phyloP scores from a whole-genome alignment of 35 echinoderm and acorn worm genomes.

The Apostichopus parvimensis region DNA sequence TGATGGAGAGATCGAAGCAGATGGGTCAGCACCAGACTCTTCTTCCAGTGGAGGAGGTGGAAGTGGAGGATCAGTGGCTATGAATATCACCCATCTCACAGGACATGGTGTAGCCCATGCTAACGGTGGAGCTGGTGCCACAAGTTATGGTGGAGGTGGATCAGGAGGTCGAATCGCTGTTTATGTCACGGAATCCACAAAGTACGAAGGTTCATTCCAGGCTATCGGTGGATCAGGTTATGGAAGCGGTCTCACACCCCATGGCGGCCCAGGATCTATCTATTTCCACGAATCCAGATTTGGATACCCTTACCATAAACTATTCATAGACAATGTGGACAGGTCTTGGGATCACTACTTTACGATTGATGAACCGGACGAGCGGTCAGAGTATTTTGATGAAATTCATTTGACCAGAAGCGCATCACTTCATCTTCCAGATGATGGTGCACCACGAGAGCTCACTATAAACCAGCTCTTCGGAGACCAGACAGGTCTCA shows the following conservation, averaged over 20 bases:
- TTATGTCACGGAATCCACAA: slow-evolving; percentile 54
- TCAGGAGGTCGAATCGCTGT: slow-evolving; percentile 81
- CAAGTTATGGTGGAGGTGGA: slow-evolving; percentile 66
- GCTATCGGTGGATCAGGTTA: slow-evolving; percentile 67
- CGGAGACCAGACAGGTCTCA: slow-evolving; percentile 79
- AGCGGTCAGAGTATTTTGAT: slow-evolving; percentile 65
- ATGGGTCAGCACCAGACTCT: slow-evolving; percentile 55
- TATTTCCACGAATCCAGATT: slow-evolving; percentile 65
- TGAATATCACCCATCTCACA: slow-evolving; percentile 63
- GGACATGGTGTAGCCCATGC: slow-evolving; percentile 76
- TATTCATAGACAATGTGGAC: slow-evolving; percentile 66
- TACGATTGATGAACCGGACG: slow-evolving; percentile 64
- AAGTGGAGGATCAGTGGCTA: slow-evolving; percentile 70
- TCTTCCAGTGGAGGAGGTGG: slow-evolving; percentile 66
- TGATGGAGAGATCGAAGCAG: slow-evolving; percentile 76
- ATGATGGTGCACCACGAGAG: slow-evolving; percentile 19
- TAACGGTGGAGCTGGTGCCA: slow-evolving; percentile 81
- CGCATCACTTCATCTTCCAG: slow-evolving; percentile 70
- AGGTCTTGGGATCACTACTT: slow-evolving; percentile 77
- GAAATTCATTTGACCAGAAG: slow-evolving; percentile 72
- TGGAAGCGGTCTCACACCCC: slow-evolving; percentile 23
- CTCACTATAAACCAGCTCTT: slow-evolving; percentile 54
- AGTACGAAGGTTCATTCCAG: slow-evolving; percentile 74
- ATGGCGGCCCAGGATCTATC: slow-evolving; percentile 85
- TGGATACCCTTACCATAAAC: slow-evolving; percentile 54